phyloP scores from a whole-genome alignment of 2,113 vertebrate species.

The Nanorana parkeri region DNA sequence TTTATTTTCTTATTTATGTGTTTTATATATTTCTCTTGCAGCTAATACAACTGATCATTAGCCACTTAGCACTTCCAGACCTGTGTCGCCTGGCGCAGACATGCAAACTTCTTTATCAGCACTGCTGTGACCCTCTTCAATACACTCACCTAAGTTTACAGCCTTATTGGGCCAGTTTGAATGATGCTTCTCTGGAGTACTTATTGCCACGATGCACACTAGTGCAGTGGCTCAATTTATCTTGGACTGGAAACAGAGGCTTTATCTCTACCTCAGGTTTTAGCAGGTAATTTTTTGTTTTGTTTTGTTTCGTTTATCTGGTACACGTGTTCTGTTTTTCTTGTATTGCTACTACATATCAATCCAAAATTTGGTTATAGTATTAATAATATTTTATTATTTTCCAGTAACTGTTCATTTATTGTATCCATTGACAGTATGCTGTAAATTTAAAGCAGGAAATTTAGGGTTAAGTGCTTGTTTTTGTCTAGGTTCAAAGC shows the following conservation, averaged over 20 bases:
- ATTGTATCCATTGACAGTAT: too few species aligned
- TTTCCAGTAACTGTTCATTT: too few species aligned
- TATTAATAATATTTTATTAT: too few species aligned
- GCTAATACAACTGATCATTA: constrained; percentile 97
- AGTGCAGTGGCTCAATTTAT: constrained; percentile 95
- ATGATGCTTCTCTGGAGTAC: constrained; percentile 87
- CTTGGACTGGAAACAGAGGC: constrained; percentile 95
- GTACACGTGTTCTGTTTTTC: too few species aligned
- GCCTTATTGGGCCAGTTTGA: constrained; percentile 93
- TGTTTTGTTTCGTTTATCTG: too few species aligned
- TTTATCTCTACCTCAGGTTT: constrained; percentile 89
- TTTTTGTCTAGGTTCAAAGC: too few species aligned
- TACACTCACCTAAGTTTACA: constrained; percentile 97
- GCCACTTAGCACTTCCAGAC: constrained; percentile 94
- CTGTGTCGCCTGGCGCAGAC: constrained; percentile 94
- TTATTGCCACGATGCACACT: constrained; percentile 91
- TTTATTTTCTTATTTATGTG: background rate
- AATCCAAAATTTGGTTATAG: too few species aligned
- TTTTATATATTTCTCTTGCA: constrained; percentile 69
- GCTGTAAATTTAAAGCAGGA: too few species aligned
- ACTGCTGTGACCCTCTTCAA: constrained; percentile 95
- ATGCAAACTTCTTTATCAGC: constrained; percentile 93
- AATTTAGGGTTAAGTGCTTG: too few species aligned
- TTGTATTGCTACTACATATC: too few species aligned
- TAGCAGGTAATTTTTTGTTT: constrained; percentile 83